Base-by-base conservation (phyloP, 2,113 vertebrate genomes). In the Peromyscus leucopus region DNA sequence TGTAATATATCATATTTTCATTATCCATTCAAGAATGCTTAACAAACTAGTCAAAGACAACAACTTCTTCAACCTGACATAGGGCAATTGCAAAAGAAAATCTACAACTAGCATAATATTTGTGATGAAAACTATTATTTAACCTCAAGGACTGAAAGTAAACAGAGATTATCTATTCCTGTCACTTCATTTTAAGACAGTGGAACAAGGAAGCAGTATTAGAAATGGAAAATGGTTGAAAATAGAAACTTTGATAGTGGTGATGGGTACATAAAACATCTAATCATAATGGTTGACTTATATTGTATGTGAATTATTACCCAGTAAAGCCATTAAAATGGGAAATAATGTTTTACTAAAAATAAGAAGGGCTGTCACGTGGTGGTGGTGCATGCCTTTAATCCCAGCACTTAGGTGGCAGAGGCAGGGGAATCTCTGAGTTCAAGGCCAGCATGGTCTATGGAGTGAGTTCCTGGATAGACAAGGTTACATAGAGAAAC, bases 201-300 rank as follows among this genome's bases (percentile, higher is more conserved):
- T 17, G n/a, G 36, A 2, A 42, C 11, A 42, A 69, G 10, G 17
- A 31, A 69, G 39, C 7, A 76, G 11, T 15, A 22, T 51, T 8
- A 33, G 65, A 61, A 96, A 90, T 22, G 11, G 16, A 26, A 92
- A 92, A 19, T 84, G 36, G 74, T 11, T 69, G 17, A 93, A 94
- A 90, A 42, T 22, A 83, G 61, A 17, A 84, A 33, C 79, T 75
- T 61, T 59, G 71, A 74, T 22, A 39, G 74, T 69, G 61, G 51
- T 51, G 9, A 86, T 39, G 12, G 46, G 57, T 33, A 55, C n/a
- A 69, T 71, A 61, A 61, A 33, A 31, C 2, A 86, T 22, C 65
- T 7, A 89, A 59, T 51, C 46, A 1, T 0, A 65, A 82, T 24
- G 13, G 22, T 31, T 93, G 5, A 8, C 55, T 65, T 91, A 5